Base-by-base conservation (phyloP, 2,797 vertebrate genomes). In the Chelon auratus region DNA sequence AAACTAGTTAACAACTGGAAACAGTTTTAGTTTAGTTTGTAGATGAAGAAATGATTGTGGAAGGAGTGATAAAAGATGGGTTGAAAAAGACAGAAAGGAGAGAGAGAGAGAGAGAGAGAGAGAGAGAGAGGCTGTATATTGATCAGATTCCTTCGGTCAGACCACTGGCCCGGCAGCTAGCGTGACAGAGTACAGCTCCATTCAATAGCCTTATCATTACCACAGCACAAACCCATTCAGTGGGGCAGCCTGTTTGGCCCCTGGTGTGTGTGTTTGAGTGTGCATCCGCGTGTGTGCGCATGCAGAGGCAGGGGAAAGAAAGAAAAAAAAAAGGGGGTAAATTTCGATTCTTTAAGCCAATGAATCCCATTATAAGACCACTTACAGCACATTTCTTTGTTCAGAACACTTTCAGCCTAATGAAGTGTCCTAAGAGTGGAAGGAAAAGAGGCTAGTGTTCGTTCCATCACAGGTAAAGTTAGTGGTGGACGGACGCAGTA, bases 161-260 rank as follows among this genome's bases (percentile, higher is more conserved):
- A 87, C 72, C 68, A 80, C 68, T 74, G 66, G 84, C 65, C 83
- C 78, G 81, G 86, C 85, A 82, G 84, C 80, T 68, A 69, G 85
- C 69, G 64, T 90, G 92, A 92, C 87, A 89, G 82, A 81, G 87
- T 82, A 91, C 79, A 90, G 89, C 92, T 90, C 79, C 86, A 93
- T 93, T 92, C 93, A 87, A 93, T 90, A 91, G 75, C 81, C 87
- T 90, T 89, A 92, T 93, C 89, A 90, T 92, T 92, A 93, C 83
- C 83, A 77, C 80, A 84, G 87, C 84, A 81, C 88, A 71, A 89
- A 85, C 85, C 76, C 80, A 85, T 84, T 88, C 89, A 87, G 82
- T 75, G 73, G 88, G 90, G 92, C 86, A 90, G 69, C 69, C 85
- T 80, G 83, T 83, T 85, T 87, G 89, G 84, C 86, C 80, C 62